Conservation (phyloP, 2,113 vertebrate species). For the Ammodytes marinus region DNA sequence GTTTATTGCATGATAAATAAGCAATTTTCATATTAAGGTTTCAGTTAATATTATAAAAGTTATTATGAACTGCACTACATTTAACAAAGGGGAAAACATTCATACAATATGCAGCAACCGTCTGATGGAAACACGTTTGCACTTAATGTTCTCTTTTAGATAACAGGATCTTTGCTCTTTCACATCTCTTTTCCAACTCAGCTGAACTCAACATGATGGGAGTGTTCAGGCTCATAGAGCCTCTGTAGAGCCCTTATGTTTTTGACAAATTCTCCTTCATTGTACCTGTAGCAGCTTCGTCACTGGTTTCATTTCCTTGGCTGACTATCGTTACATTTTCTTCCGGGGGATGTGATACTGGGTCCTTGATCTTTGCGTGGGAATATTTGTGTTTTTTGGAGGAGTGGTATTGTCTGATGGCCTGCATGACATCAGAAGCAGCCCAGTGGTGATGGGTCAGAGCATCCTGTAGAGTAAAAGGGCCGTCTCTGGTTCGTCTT, state of each 20-base stretch:
- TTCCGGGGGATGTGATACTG: neutral
- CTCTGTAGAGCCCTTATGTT: neutral
- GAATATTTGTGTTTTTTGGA: slow-evolving; percentile 42
- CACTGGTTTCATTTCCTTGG: slow-evolving; percentile 5
- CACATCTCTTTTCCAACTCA: slow-evolving; percentile 3
- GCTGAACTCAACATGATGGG: neutral
- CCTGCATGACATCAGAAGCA: slow-evolving; percentile 80
- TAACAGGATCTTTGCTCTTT: neutral
- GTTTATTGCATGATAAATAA: slow-evolving; percentile 17
- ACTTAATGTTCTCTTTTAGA: neutral
- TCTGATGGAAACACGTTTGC: neutral
- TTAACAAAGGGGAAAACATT: neutral
- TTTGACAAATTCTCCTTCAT: neutral
- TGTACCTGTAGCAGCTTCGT: neutral
- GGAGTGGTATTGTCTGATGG: slow-evolving; percentile 71
- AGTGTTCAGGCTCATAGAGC: neutral
- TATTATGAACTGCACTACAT: neutral
- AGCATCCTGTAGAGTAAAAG: slow-evolving; percentile 87
- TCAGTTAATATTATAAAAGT: neutral
- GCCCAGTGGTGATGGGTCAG: slow-evolving; percentile 89
- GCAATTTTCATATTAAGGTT: neutral
- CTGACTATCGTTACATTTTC: neutral
- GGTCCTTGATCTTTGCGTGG: neutral
- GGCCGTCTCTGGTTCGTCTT: slow-evolving; percentile 88
- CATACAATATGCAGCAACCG: neutral